A percentile compares a stretch with the other conserved stretches of the same genome.
Conservation (phyloP, 2,113 vertebrate species). For the Speoplatyrhinus poulsoni region DNA sequence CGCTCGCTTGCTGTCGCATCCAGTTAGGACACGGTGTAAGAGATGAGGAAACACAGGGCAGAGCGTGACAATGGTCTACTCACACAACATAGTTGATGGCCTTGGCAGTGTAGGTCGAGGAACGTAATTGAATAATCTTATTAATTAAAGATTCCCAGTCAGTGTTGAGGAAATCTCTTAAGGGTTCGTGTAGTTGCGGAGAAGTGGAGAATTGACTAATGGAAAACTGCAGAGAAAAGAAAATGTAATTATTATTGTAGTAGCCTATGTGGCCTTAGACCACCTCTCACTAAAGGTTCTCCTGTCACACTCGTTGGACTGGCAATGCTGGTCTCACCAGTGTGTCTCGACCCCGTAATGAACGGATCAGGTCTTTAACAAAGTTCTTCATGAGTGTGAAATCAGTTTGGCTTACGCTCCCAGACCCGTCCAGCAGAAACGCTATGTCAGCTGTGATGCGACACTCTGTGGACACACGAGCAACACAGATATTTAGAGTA, state of each 20-base stretch:
- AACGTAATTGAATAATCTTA: fast-evolving
- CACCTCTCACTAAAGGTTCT: not conserved
- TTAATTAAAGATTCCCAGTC: not conserved
- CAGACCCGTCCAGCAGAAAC: slow-evolving; percentile 74
- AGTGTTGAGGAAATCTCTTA: slow-evolving; percentile 18
- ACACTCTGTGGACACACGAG: slow-evolving; percentile 53
- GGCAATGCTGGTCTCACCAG: slow-evolving; percentile 34
- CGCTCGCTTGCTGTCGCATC: too few relatives aligned
- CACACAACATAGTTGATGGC: slow-evolving; percentile 66
- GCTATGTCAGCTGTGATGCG: slow-evolving; percentile 60
- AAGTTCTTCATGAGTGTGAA: slow-evolving; percentile 58
- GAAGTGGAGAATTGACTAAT: slow-evolving; percentile 20
- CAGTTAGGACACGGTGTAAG: too few relatives aligned
- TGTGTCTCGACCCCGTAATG: slow-evolving; percentile 28
- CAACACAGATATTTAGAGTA: too few relatives aligned
- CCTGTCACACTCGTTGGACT: not conserved
- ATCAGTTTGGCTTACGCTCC: fast-evolving
- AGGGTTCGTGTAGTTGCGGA: not conserved
- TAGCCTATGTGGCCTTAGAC: not conserved
- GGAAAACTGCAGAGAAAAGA: slow-evolving; percentile 67
- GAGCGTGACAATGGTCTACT: slow-evolving; percentile 23
- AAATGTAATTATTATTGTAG: not conserved
- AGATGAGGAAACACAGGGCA: not conserved
- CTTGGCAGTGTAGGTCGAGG: not conserved
- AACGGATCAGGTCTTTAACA: slow-evolving; percentile 44